Conservation (phyloP, 2,797 vertebrate genomes). For the Gephyroberyx darwinii region DNA sequence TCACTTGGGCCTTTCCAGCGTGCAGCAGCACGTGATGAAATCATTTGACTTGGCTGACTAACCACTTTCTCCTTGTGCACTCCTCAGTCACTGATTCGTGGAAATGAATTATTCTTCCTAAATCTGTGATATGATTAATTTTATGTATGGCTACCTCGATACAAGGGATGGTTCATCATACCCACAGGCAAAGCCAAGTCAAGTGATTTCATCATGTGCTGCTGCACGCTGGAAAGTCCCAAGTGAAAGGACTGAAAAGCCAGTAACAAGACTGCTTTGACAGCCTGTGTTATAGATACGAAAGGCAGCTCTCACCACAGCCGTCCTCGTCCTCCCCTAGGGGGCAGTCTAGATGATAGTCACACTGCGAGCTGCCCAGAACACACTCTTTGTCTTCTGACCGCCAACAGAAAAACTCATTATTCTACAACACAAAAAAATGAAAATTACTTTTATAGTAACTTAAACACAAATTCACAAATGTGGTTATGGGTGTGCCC, state of each 20-base stretch:
- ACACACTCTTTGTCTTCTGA: slow-evolving; percentile 71
- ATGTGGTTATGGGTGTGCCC: background rate
- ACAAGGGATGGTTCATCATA: too few species aligned
- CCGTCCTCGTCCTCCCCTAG: slow-evolving; percentile 79
- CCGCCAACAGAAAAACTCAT: slow-evolving; percentile 79
- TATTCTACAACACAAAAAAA: slow-evolving; percentile 49
- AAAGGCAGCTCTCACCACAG: slow-evolving; percentile 73
- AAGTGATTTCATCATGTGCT: too few species aligned
- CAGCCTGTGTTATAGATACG: background rate
- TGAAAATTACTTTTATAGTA: background rate
- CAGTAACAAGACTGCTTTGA: too few species aligned
- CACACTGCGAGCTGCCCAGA: slow-evolving; percentile 56
- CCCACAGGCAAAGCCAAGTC: too few species aligned
- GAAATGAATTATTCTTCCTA: background rate
- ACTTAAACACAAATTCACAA: background rate
- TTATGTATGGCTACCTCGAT: too few species aligned
- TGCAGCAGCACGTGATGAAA: too few species aligned
- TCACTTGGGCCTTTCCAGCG: too few species aligned
- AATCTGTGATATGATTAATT: background rate
- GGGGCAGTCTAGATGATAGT: slow-evolving; percentile 79
- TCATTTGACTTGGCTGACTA: too few species aligned
- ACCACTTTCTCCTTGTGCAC: background rate
- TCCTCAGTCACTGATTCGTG: too few species aligned
- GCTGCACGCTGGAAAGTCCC: too few species aligned
- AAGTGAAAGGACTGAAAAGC: too few species aligned